phyloP scores from a whole-genome alignment of 1,140 invertebrate genomes.

The Drosophila cardini region DNA sequence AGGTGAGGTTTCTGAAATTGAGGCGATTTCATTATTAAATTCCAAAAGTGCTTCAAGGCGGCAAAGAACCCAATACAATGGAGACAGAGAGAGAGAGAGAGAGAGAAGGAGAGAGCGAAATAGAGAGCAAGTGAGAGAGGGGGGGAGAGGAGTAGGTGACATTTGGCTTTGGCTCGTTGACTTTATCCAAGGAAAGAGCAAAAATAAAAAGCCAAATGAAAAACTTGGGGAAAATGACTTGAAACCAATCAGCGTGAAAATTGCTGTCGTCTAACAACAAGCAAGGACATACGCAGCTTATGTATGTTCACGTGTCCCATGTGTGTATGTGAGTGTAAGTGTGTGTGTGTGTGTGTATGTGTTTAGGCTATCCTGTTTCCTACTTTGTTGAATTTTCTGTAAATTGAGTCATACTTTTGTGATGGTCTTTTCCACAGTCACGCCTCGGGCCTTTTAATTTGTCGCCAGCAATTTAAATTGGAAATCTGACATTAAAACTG shows the following conservation, averaged over 20 bases:
- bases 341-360: slow-evolving; percentile 21
- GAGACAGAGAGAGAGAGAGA: neutral
- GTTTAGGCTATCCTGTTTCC: slow-evolving; percentile 44
- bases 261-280: slow-evolving; percentile 54
- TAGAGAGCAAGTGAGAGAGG: neutral
- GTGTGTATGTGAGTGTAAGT: slow-evolving; percentile 8
- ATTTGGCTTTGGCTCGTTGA: slow-evolving; percentile 77
- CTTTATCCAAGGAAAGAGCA: slow-evolving; percentile 38
- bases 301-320: slow-evolving; percentile 13
- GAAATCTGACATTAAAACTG: slow-evolving; percentile 14
- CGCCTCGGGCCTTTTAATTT: slow-evolving; percentile 34
- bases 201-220: slow-evolving; percentile 64
- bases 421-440: slow-evolving; percentile 16
- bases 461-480: slow-evolving; percentile 23
- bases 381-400: slow-evolving; percentile 41
- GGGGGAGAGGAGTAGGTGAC: slow-evolving; percentile 49
- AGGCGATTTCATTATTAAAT: slow-evolving; percentile 82
- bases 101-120: neutral
- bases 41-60: slow-evolving; percentile 62
- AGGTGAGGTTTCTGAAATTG: slow-evolving; percentile 21
- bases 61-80: neutral
- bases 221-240: slow-evolving; percentile 65
- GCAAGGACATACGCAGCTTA: slow-evolving; percentile 36
- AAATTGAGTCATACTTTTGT: slow-evolving; percentile 66
- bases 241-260: slow-evolving; percentile 81